phyloP scores from a whole-genome alignment of 2,888 invertebrate species.

The Willowsia nigromaculata region DNA sequence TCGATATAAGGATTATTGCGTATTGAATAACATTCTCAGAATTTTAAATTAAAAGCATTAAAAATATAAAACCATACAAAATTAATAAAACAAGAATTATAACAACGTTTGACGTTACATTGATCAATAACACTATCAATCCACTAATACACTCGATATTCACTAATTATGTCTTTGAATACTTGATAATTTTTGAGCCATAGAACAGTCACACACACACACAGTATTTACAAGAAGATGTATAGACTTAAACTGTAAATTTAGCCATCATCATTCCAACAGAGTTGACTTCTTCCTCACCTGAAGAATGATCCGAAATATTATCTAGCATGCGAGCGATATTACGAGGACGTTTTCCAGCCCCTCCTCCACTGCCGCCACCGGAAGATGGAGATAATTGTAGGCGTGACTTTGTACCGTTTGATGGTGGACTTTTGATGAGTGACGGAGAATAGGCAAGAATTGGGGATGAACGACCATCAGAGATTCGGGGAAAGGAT shows the following conservation, averaged over 20 bases:
- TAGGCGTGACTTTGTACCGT: neutral
- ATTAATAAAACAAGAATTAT: no score
- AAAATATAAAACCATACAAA: no score
- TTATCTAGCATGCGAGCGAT: slow-evolving; percentile 65
- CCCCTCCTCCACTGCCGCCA: neutral
- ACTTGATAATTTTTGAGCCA: neutral
- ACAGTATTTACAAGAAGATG: neutral
- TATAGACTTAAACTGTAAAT: slow-evolving; percentile 29
- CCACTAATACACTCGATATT: no score
- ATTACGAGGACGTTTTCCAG: slow-evolving; percentile 41
- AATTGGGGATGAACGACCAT: slow-evolving; percentile 69
- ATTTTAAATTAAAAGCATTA: no score
- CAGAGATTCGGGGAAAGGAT: slow-evolving; percentile 53
- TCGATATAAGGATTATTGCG: no score
- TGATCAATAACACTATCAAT: no score
- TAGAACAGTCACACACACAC: neutral
- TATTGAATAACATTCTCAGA: no score
- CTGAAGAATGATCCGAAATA: slow-evolving; percentile 68
- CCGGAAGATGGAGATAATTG: slow-evolving; percentile 25
- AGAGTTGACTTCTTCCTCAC: slow-evolving; percentile 52
- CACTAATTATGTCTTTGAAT: no score
- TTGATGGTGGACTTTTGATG: slow-evolving; percentile 61
- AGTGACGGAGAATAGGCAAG: slow-evolving; percentile 69
- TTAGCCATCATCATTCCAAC: slow-evolving; percentile 54
- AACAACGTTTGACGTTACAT: no score